Evolutionary conservation across 2,888 invertebrate genomes (phyloP).

Genomic region (Andrena marginata): DNA sequence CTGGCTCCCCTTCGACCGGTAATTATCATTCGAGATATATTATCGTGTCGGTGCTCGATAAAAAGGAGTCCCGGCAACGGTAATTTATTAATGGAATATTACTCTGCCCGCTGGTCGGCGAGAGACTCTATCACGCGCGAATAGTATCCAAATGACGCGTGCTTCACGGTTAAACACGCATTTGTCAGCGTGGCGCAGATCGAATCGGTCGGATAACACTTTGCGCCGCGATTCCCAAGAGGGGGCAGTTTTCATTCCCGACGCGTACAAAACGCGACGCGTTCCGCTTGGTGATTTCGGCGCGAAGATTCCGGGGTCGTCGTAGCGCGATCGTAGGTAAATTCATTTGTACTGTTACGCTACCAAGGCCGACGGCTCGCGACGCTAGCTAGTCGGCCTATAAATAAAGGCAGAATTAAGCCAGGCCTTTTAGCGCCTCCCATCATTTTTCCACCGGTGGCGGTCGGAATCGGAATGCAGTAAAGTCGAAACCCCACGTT

Average conservation of each 20-base stretch:
- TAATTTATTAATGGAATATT: slow-evolving; percentile 48
- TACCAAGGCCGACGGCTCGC: slow-evolving; percentile 57
- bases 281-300: slow-evolving; percentile 47
- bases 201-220: slow-evolving; percentile 21
- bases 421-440: not conserved
- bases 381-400: not conserved
- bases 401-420: not conserved
- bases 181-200: slow-evolving; percentile 44
- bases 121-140: slow-evolving; percentile 6
- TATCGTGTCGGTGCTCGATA: not conserved
- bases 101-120: not conserved
- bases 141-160: slow-evolving; percentile 1
- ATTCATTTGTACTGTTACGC: slow-evolving; percentile 60
- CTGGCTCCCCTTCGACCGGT: slow-evolving; percentile 17
- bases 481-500: not conserved
- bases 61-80: slow-evolving; percentile 15
- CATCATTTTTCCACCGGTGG: not conserved
- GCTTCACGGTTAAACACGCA: slow-evolving; percentile 31
- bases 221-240: slow-evolving; percentile 11
- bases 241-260: slow-evolving; percentile 43
- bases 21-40: slow-evolving; percentile 32
- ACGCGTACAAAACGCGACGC: slow-evolving; percentile 20
- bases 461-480: not conserved
- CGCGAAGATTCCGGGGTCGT: slow-evolving; percentile 50
- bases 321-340: slow-evolving; percentile 54